Base-by-base conservation (phyloP, 2,797 vertebrate genomes). In the Poeciliopsis turneri region DNA sequence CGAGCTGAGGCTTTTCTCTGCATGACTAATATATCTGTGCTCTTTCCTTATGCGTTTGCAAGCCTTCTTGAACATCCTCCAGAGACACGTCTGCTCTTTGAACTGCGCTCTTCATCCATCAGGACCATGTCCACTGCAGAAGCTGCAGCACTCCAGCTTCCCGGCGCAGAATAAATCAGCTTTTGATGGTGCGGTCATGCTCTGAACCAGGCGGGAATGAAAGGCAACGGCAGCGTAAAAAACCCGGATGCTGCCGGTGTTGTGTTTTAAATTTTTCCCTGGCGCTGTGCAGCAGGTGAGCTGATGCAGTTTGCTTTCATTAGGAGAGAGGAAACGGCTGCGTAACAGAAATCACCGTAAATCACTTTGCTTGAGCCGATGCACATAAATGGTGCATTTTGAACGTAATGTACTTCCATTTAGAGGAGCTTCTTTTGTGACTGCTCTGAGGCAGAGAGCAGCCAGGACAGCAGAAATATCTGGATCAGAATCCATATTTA, bases 1-100 rank as follows among this genome's bases (percentile, higher is more conserved):
- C 49, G 30, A 90, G 90, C 90, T 45, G 9, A 77, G 36, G 43
- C 81, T 88, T 85, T 71, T 66, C 78, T 82, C 72, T 80, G 84
- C 85, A 83, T 89, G 77, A 83, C 82, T 86, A 89, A 90, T 75
- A 79, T 74, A 51, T 1, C 74, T 45, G 53, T 75, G 41, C 72
- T 73, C 73, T 75, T 61, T 74, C 68, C 47, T 76, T 57, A 18
- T 59, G 55, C 49, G n/a, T 83, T 79, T 68, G 41, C 45, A 87
- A 80, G 51, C 78, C 74, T 75, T 70, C 59, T 39, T 1, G 61
- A 84, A 74, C 75, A 69, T 77, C 83, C 72, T 72, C 11, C 47
- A 25, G 53, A 85, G 80, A 84, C 68, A n/a, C 36, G n/a, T 74
- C 49, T 75, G 59, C 79, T 77, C 64, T 84, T 81, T 80, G 72